A percentile compares a stretch with the other conserved stretches of the same genome.
Conservation (phyloP, 2,797 vertebrate species). For the Anabas testudineus region DNA sequence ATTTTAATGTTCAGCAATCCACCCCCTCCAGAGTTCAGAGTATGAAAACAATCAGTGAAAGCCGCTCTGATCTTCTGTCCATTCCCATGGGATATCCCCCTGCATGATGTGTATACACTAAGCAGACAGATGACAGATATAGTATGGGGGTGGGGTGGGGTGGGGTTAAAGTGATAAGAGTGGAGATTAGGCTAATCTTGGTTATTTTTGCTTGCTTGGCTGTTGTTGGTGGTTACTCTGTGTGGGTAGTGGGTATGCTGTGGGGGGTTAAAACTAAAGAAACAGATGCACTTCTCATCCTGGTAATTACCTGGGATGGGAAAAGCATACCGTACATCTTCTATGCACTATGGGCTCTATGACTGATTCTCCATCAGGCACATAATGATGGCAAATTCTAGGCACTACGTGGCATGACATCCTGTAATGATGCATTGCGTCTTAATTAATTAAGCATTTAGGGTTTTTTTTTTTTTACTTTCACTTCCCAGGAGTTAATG, state of each 20-base stretch:
- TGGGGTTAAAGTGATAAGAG: conserved; percentile 79
- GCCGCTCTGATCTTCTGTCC: conserved; percentile 43
- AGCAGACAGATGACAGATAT: conserved; percentile 74
- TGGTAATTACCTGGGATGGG: conserved; percentile 22
- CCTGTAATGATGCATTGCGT: conserved; percentile 67
- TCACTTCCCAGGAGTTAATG: conserved; percentile 72
- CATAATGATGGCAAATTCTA: conserved; percentile 34
- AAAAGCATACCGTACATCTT: conserved; percentile 28
- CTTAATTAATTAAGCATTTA: conserved; percentile 71
- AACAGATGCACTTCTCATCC: conserved; percentile 17
- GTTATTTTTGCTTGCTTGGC: conserved; percentile 83
- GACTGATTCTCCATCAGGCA: conserved; percentile 43
- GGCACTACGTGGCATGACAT: conserved; percentile 54
- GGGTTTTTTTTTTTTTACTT: conserved; percentile 39
- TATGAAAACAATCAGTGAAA: conserved; percentile 2
- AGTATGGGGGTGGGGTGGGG: conserved; percentile 63
- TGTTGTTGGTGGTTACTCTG: conserved; percentile 50
- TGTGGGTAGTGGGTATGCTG: conserved; percentile 12
- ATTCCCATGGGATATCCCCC: conserved; percentile 60
- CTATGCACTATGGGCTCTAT: conserved; percentile 6
- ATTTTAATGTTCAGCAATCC: conserved; percentile 22
- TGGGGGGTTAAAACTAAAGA: neutral
- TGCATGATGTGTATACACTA: conserved; percentile 66
- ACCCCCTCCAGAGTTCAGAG: conserved; percentile 16
- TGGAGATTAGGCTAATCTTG: conserved; percentile 89